phyloP scores from a whole-genome alignment of 2,888 invertebrate species.

The Neoascia interrupta region DNA sequence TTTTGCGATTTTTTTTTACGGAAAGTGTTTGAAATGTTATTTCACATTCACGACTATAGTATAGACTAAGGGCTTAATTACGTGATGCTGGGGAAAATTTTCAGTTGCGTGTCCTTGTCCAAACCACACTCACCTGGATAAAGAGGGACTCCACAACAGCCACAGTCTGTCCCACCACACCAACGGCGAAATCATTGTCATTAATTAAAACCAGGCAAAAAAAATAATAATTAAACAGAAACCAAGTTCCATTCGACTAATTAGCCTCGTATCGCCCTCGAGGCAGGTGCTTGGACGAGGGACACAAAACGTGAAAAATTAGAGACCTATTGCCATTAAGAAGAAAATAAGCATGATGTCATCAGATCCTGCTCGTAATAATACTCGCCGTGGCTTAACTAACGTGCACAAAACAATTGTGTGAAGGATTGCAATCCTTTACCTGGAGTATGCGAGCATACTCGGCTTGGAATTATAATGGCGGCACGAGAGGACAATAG shows the following conservation, averaged over 20 bases:
- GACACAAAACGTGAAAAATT: slow-evolving; percentile 60
- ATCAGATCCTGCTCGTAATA: slow-evolving; percentile 59
- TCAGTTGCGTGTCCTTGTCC: slow-evolving; percentile 56
- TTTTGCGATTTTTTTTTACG: not conserved
- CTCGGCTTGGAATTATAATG: slow-evolving; percentile 44
- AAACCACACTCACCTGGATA: slow-evolving; percentile 65
- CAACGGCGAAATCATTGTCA: slow-evolving; percentile 61
- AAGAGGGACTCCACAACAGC: slow-evolving; percentile 53
- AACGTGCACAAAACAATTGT: slow-evolving; percentile 53
- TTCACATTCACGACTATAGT: slow-evolving; percentile 52
- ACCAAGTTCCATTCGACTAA: slow-evolving; percentile 54
- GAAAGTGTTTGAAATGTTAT: slow-evolving; percentile 46
- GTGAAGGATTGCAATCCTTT: slow-evolving; percentile 58
- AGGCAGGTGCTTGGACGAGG: slow-evolving; percentile 47
- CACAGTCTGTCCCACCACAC: slow-evolving; percentile 64
- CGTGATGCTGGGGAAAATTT: slow-evolving; percentile 53
- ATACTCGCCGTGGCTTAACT: slow-evolving; percentile 29
- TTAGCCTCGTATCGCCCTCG: slow-evolving; percentile 42
- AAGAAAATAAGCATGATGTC: slow-evolving; percentile 59
- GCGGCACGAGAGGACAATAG: slow-evolving; percentile 54
- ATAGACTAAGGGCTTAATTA: slow-evolving; percentile 65
- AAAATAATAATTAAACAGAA: slow-evolving; percentile 36
- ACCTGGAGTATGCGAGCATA: slow-evolving; percentile 56
- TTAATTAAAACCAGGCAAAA: slow-evolving; percentile 54
- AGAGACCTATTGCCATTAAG: slow-evolving; percentile 53